Conservation (phyloP, 2,113 vertebrate species). For the Phoenicopterus ruber region DNA sequence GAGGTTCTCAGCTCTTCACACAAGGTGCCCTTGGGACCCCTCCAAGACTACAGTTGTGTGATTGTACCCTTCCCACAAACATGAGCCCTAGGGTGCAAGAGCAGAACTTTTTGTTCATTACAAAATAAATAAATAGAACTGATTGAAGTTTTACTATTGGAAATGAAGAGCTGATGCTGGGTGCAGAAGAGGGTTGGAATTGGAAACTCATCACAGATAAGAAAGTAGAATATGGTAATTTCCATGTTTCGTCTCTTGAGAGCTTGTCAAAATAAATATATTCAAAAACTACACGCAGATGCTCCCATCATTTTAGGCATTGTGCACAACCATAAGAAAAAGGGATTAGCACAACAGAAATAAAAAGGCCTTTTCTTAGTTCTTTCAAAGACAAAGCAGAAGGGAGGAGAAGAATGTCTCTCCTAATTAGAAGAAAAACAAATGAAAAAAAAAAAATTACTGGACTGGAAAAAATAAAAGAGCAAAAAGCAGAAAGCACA, state of each 20-base stretch:
- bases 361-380: conserved; percentile 26
- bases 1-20: background rate
- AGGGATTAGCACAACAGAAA: conserved; percentile 27
- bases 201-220: conserved; percentile 21
- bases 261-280: conserved; percentile 51
- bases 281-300: conserved; percentile 40
- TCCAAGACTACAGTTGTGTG: background rate
- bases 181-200: background rate
- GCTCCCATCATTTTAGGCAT: conserved; percentile 22
- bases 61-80: background rate
- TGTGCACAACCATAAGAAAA: conserved; percentile 15
- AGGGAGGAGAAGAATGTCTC: background rate
- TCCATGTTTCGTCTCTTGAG: background rate
- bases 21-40: background rate
- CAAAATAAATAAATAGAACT: background rate
- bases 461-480: background rate
- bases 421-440: conserved; percentile 22
- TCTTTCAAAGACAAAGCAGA: background rate
- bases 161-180: background rate
- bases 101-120: background rate
- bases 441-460: background rate
- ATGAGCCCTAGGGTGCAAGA: background rate
- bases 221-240: conserved; percentile 23
- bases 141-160: background rate
- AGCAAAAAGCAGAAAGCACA: background rate